These are phyloP conservation scores for Bombus picipes DNA, from an alignment of 1,140 invertebrate species.

Conservation along the genomic window DNA sequence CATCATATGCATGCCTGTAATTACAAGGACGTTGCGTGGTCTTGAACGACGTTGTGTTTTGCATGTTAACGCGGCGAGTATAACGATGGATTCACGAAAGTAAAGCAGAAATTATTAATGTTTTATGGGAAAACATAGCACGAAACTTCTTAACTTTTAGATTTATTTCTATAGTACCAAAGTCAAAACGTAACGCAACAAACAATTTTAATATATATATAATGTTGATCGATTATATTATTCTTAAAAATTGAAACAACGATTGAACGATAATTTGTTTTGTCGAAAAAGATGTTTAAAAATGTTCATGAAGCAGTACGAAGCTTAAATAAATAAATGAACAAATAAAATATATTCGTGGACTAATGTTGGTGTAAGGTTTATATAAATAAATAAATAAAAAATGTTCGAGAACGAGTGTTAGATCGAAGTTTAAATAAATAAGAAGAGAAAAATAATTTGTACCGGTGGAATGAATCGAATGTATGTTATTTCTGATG, in stretches of 20 bases:
- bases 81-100: not conserved
- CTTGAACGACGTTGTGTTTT: constrained; percentile 23
- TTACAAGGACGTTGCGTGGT: constrained; percentile 33
- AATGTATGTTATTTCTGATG: not conserved
- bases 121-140: not conserved
- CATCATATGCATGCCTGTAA: not conserved
- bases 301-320: too few species aligned
- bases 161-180: not conserved
- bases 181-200: not conserved
- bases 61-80: not conserved
- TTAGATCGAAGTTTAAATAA: not conserved
- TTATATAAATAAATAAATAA: too few species aligned
- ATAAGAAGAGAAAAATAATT: not conserved
- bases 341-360: too few species aligned
- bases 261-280: too few species aligned
- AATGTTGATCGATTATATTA: too few species aligned
- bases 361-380: too few species aligned
- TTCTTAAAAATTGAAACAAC: too few species aligned
- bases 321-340: too few species aligned
- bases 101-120: not conserved
- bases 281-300: too few species aligned
- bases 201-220: too few species aligned
- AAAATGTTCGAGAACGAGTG: too few species aligned
- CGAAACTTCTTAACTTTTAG: not conserved
- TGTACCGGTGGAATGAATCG: too few species aligned